These are phyloP conservation scores for Lasioglossum vierecki DNA, from an alignment of 2,888 invertebrate species.

Conservation along the genomic window DNA sequence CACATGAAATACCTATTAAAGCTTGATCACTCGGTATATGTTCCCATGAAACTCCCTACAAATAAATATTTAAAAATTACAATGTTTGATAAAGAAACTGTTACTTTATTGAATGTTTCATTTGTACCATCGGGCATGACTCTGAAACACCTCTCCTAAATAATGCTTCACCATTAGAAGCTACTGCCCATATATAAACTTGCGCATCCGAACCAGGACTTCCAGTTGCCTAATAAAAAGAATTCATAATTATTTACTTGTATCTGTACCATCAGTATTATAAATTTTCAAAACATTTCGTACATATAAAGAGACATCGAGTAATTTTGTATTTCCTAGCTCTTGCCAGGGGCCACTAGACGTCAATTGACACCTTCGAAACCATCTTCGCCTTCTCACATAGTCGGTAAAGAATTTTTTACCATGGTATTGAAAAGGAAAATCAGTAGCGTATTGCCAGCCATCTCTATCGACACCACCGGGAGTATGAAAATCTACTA, in stretches of 20 bases:
- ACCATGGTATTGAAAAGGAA: slow-evolving; percentile 94
- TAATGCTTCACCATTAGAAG: slow-evolving; percentile 94
- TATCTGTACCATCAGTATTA: not conserved
- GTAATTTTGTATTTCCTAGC: slow-evolving; percentile 92
- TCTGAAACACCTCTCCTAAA: slow-evolving; percentile 91
- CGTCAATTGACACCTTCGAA: slow-evolving; percentile 91
- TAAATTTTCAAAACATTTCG: slow-evolving; percentile 65
- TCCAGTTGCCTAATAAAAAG: slow-evolving; percentile 81
- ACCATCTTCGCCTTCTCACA: slow-evolving; percentile 93
- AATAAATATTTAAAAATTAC: not conserved
- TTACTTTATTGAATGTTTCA: not conserved
- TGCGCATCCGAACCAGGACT: slow-evolving; percentile 83
- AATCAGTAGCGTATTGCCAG: slow-evolving; percentile 98
- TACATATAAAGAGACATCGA: slow-evolving; percentile 92
- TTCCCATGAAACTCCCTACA: slow-evolving; percentile 91
- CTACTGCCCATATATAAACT: slow-evolving; percentile 93
- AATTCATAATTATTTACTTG: slow-evolving; percentile 20
- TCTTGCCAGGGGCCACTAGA: slow-evolving; percentile 96
- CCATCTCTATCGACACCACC: slow-evolving; percentile 96
- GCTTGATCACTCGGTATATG: slow-evolving; percentile 93
- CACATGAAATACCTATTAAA: slow-evolving; percentile 90
- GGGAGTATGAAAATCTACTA: slow-evolving; percentile 94
- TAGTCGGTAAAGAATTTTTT: slow-evolving; percentile 95
- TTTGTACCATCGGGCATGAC: slow-evolving; percentile 88
- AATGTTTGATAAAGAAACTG: not conserved